Conservation (phyloP, 2,113 vertebrate species). For the Erythrolamprus reginae region DNA sequence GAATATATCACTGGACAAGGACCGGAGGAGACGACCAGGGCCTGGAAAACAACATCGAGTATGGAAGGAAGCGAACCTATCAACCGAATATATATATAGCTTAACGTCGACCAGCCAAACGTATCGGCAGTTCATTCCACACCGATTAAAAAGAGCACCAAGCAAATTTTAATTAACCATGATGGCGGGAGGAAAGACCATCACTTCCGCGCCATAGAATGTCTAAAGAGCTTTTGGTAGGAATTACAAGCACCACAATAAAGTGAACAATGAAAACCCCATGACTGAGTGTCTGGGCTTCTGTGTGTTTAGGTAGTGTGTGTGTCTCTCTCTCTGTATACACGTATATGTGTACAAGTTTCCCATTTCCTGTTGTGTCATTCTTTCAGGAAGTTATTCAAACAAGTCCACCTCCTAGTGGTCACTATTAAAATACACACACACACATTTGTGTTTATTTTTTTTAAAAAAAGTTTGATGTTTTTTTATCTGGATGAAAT, state of each 20-base stretch:
- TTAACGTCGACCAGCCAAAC: not conserved
- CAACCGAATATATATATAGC: not conserved
- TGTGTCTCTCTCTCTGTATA: not conserved
- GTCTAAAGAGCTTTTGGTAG: not conserved
- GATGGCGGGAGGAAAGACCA: not conserved
- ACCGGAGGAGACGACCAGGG: not conserved
- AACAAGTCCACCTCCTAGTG: not conserved
- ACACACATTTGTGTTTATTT: not conserved
- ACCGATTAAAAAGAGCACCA: not conserved
- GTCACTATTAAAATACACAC: not conserved
- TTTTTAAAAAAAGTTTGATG: not conserved
- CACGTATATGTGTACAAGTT: not conserved
- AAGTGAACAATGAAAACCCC: not conserved
- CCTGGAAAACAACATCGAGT: not conserved
- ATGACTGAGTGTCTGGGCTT: not conserved
- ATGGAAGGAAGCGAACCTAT: not conserved
- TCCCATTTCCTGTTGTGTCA: not conserved
- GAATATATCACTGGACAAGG: not conserved
- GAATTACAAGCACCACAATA: not conserved
- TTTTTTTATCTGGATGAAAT: not conserved
- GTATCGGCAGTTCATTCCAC: not conserved
- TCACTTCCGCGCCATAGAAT: not conserved
- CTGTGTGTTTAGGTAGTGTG: not conserved
- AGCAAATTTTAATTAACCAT: not conserved
- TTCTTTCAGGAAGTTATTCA: not conserved